These are phyloP conservation scores for Polypedilum vanderplanki DNA, from an alignment of 1,140 invertebrate genomes.

Conservation along the genomic window DNA sequence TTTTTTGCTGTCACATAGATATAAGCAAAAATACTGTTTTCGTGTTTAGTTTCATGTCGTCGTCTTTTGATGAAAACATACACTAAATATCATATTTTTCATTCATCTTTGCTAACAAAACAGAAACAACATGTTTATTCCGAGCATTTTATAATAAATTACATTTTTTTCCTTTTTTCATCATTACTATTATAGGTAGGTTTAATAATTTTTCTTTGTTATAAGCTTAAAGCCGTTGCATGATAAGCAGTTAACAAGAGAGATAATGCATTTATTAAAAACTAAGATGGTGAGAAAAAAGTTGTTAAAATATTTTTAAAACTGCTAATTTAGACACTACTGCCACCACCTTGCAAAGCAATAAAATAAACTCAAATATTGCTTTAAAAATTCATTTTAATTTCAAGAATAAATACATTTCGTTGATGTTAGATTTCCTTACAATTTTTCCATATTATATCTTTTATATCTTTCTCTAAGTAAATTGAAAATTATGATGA, in stretches of 20 bases:
- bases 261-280: not conserved
- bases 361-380: not conserved
- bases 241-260: not conserved
- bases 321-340: too few species aligned
- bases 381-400: not conserved
- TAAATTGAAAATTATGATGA: too few species aligned
- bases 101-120: not conserved
- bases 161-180: not conserved
- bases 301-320: not conserved
- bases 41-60: not conserved
- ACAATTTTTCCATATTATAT: not conserved
- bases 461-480: not conserved
- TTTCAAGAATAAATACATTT: not conserved
- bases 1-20: not conserved
- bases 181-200: not conserved
- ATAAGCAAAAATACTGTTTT: conserved; percentile 6
- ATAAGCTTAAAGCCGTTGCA: conserved; percentile 8
- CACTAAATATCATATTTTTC: too few species aligned
- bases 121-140: not conserved
- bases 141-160: not conserved
- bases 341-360: not conserved
- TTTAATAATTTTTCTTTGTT: not conserved
- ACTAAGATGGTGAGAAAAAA: not conserved
- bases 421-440: not conserved
- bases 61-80: not conserved